Conservation (phyloP, 2,797 vertebrate genomes). For the Thalassophryne amazonica region DNA sequence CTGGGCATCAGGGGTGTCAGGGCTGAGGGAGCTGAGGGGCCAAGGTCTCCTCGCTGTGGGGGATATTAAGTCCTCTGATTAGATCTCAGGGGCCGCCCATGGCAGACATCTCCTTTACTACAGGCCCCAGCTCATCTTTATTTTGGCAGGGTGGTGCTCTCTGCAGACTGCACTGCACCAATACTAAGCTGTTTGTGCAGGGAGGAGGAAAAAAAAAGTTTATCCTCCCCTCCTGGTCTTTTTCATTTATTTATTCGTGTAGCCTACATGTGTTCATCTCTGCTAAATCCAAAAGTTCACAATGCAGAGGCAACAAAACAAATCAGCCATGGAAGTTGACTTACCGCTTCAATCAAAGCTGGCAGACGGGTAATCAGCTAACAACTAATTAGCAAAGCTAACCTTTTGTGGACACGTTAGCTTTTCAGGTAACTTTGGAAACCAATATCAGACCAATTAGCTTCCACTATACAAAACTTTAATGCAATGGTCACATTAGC, state of each 20-base stretch:
- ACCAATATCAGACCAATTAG: too few species aligned
- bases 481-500: too few species aligned
- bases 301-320: conserved; percentile 42
- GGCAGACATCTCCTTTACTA: conserved; percentile 77
- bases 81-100: conserved; percentile 78
- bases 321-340: conserved; percentile 18
- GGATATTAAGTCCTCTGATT: conserved; percentile 82
- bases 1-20: conserved; percentile 71
- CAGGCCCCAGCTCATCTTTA: conserved; percentile 78
- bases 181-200: conserved; percentile 76
- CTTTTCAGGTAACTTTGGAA: too few species aligned
- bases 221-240: conserved; percentile 44
- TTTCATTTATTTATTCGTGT: conserved; percentile 68
- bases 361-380: too few species aligned
- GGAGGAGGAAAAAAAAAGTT: conserved; percentile 52
- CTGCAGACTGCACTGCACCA: conserved; percentile 78
- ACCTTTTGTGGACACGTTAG: too few species aligned
- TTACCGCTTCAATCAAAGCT: neutral
- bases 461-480: too few species aligned
- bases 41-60: conserved; percentile 79
- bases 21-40: conserved; percentile 73
- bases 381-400: too few species aligned
- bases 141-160: conserved; percentile 80
- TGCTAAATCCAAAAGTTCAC: conserved; percentile 52
- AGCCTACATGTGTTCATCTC: conserved; percentile 47